Conservation (phyloP, 2,113 vertebrate genomes). For the Speoplatyrhinus poulsoni region DNA sequence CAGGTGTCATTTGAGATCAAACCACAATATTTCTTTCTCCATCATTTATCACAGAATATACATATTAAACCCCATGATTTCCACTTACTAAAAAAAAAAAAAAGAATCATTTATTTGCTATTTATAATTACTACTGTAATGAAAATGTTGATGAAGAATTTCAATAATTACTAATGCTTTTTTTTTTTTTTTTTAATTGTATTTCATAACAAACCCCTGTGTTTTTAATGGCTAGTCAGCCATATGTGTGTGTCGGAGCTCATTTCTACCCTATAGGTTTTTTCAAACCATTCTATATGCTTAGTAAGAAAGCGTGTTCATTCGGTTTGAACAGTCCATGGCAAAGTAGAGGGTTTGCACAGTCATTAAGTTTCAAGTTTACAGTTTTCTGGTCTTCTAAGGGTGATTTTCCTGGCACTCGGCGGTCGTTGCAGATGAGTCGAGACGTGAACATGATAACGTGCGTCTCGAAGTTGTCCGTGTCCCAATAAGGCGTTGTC, state of each 20-base stretch:
- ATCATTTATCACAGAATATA: slow-evolving; percentile 84
- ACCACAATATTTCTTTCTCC: slow-evolving; percentile 67
- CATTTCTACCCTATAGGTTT: slow-evolving; percentile 69
- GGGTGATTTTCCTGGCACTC: slow-evolving; percentile 62
- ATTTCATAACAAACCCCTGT: slow-evolving; percentile 76
- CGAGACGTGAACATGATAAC: slow-evolving; percentile 65
- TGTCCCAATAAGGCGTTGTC: slow-evolving; percentile 69
- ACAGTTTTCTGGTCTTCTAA: slow-evolving; percentile 83
- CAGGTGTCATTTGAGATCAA: slow-evolving; percentile 52
- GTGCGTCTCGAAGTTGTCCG: slow-evolving; percentile 3
- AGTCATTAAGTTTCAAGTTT: slow-evolving; percentile 72
- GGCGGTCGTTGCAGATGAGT: slow-evolving; percentile 73
- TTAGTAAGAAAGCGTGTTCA: slow-evolving; percentile 78
- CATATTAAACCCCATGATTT: slow-evolving; percentile 78
- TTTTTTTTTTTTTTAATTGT: slow-evolving; percentile 17
- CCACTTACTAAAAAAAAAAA: slow-evolving; percentile 73
- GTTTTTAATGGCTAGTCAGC: slow-evolving; percentile 69
- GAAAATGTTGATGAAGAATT: slow-evolving; percentile 54
- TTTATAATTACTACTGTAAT: slow-evolving; percentile 61
- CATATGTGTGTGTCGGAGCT: slow-evolving; percentile 73
- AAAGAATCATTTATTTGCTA: slow-evolving; percentile 66
- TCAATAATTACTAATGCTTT: slow-evolving; percentile 48
- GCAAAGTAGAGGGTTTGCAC: slow-evolving; percentile 68
- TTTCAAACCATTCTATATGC: slow-evolving; percentile 43
- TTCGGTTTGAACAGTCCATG: slow-evolving; percentile 82